Base-by-base conservation (phyloP, 1,140 invertebrate genomes). In the Ylistrum balloti region DNA sequence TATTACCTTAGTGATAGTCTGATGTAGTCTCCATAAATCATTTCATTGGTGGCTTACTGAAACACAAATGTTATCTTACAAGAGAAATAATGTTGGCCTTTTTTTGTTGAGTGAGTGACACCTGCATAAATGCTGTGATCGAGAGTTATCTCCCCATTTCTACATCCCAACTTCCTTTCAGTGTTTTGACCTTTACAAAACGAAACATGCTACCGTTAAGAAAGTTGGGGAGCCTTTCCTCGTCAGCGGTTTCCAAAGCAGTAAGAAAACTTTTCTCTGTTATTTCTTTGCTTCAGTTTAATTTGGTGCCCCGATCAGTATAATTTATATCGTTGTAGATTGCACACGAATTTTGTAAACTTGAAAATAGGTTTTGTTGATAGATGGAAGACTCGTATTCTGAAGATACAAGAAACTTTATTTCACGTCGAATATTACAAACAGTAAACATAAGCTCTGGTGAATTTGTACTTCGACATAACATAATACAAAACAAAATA, bases 161-260 rank as follows among this genome's bases (percentile, higher is more conserved):
- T 1, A 28, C 56, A 22, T 28, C 3, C 1, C n/a, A 9, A 74
- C 56, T 74, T 74, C 56, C 56, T 22, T 74, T 74, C 28, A 1
- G n/a, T n/a, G 56, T 28, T 28, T 74, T 74, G 56, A 74, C 56
- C 56, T 74, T n/a, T 74, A n/a, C 28, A 22, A 74, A 74, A 74
- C 22, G n/a, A n/a, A n/a, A n/a, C 22, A 74, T 74, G 56, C 56
- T 74, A 74, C 56, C 56, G n/a, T 74, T 74, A 28, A 74, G n/a
- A 28, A 28, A n/a, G 56, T 28, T 74, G 56, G 56, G 56, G 56
- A 74, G 22, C 56, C n/a, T 74, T 74, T 74, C 56, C n/a, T n/a
- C 56, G 20, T 74, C 56, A 28, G 15, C 56, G 56, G n/a, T 74
- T 74, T 28, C 56, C 3, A 74, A 74, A 74, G 56, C 56, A 28